phyloP scores from a whole-genome alignment of 2,888 invertebrate genomes.

The Malthinus flaveolus region DNA sequence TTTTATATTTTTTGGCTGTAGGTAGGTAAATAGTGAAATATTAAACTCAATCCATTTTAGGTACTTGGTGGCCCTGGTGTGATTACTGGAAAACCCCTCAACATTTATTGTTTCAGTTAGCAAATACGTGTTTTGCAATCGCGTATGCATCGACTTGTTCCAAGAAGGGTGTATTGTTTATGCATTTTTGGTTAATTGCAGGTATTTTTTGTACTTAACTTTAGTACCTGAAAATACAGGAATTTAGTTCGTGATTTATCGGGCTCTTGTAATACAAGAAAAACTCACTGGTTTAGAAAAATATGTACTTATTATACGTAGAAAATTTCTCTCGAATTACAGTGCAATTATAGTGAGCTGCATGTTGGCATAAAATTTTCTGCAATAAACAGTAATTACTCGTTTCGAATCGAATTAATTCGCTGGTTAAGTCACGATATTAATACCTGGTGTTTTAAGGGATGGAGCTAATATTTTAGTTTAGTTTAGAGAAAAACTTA shows the following conservation, averaged over 20 bases:
- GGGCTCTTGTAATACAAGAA: not conserved
- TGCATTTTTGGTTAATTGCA: constrained; percentile 78
- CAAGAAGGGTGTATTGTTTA: constrained; percentile 77
- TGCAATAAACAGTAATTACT: not conserved
- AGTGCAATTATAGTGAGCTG: too few relatives aligned
- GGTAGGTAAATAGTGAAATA: not conserved
- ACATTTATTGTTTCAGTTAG: constrained; percentile 74
- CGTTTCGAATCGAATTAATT: not conserved
- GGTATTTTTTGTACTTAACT: constrained; percentile 58
- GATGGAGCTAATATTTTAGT: not conserved
- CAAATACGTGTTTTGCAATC: constrained; percentile 77
- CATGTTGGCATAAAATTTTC: too few relatives aligned
- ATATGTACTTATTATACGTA: too few relatives aligned
- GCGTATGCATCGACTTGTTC: constrained; percentile 79
- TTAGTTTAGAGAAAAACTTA: not conserved
- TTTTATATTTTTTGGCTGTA: too few relatives aligned
- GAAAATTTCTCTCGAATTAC: too few relatives aligned
- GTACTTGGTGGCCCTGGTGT: constrained; percentile 72
- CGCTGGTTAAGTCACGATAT: not conserved
- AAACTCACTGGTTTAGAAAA: not conserved
- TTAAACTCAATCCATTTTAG: constrained; percentile 44
- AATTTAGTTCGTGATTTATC: not conserved
- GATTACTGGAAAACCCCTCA: constrained; percentile 75
- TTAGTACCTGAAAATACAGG: not conserved
- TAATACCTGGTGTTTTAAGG: not conserved